phyloP scores from a whole-genome alignment of 2,888 invertebrate genomes.

The Mythimna vitellina region DNA sequence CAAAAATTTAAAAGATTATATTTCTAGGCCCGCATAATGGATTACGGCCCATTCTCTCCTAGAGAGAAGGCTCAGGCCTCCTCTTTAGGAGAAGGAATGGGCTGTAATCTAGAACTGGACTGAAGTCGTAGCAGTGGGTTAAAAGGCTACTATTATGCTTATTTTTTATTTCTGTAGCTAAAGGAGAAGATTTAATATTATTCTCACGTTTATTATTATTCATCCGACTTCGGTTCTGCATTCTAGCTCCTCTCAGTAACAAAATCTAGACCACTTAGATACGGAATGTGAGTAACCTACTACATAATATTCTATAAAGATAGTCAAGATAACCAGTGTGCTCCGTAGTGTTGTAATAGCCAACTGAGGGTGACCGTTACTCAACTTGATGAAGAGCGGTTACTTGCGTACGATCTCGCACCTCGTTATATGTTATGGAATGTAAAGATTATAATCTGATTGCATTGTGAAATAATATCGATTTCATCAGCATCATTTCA shows the following conservation, averaged over 20 bases:
- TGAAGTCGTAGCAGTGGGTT: no score
- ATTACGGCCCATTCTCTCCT: no score
- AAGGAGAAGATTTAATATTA: no score
- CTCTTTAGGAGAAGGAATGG: no score
- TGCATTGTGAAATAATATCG: constrained; percentile 33
- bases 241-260: background rate
- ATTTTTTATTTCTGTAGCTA: no score
- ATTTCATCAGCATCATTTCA: no score
- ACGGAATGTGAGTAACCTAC: background rate
- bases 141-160: no score
- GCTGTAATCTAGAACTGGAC: no score
- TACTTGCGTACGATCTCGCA: constrained; percentile 50
- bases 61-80: no score
- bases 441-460: constrained; percentile 24
- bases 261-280: constrained; percentile 13
- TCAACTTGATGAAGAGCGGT: constrained; percentile 35
- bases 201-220: background rate
- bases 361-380: constrained; percentile 62
- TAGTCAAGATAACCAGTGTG: constrained; percentile 43
- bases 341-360: constrained; percentile 42
- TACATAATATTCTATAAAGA: constrained; percentile 37
- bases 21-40: no score
- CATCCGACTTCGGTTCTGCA: background rate
- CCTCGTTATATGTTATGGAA: constrained; percentile 36
- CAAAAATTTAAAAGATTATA: no score